A percentile compares a stretch with the other conserved stretches of the same genome.
Evolutionary conservation across 2,888 invertebrate genomes (phyloP).

Genomic region (Diplazon laetatorius): DNA sequence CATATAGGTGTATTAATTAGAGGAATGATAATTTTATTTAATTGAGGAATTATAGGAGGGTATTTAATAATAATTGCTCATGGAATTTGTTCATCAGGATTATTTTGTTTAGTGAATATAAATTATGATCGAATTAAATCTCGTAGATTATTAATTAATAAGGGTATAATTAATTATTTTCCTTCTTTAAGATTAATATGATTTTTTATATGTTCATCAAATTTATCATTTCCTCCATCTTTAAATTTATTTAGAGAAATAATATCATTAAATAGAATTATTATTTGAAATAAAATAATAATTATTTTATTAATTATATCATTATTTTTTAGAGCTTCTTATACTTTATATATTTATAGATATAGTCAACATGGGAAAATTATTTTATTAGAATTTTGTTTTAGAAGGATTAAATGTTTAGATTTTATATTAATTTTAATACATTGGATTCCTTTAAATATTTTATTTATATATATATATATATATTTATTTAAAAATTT

Average conservation of each 20-base stretch:
- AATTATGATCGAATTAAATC: conserved; percentile 85
- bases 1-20: conserved; percentile 87
- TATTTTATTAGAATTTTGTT: conserved; percentile 82
- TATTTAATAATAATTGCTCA: conserved; percentile 86
- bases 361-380: conserved; percentile 86
- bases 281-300: conserved; percentile 83
- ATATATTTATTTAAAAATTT: conserved; percentile 84
- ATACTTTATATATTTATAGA: conserved; percentile 87
- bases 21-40: conserved; percentile 84
- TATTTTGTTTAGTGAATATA: conserved; percentile 88
- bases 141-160: conserved; percentile 87
- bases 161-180: conserved; percentile 85
- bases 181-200: conserved; percentile 86
- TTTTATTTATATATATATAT: conserved; percentile 84
- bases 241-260: conserved; percentile 87
- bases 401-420: conserved; percentile 75
- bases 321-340: conserved; percentile 86
- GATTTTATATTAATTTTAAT: conserved; percentile 86
- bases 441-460: conserved; percentile 87
- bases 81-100: conserved; percentile 87
- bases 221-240: conserved; percentile 88
- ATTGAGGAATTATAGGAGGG: conserved; percentile 84
- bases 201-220: conserved; percentile 86
- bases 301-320: conserved; percentile 83
- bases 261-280: conserved; percentile 52